These are phyloP conservation scores for Tenebrio molitor DNA, from an alignment of 1,140 invertebrate species.

Conservation along the genomic window DNA sequence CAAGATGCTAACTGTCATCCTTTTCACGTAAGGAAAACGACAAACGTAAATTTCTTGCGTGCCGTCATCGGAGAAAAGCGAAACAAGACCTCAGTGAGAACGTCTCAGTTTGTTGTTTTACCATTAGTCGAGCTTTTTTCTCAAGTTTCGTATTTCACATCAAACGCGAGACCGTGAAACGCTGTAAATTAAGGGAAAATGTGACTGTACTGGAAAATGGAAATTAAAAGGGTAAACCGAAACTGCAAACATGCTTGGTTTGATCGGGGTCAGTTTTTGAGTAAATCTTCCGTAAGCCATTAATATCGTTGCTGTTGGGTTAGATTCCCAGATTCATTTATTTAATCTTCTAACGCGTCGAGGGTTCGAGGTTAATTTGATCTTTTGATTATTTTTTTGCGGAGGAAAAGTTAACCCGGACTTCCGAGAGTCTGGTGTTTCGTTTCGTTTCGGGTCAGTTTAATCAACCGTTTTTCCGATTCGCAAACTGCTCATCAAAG, in stretches of 20 bases:
- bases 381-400: background rate
- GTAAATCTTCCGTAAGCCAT: too few species aligned
- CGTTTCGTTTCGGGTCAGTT: background rate
- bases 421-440: background rate
- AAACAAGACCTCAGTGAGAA: too few species aligned
- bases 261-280: background rate
- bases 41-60: too few species aligned
- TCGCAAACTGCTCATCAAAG: background rate
- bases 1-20: too few species aligned
- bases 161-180: too few species aligned
- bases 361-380: background rate
- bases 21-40: too few species aligned
- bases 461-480: background rate
- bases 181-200: slow-evolving; percentile 2
- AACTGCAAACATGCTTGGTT: background rate
- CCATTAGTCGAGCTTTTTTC: slow-evolving; percentile 1
- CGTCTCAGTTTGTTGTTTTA: background rate
- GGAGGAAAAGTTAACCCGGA: background rate
- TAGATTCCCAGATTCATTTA: background rate
- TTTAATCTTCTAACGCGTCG: background rate
- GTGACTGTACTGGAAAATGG: too few species aligned
- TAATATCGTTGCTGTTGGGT: background rate
- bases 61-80: background rate
- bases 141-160: slow-evolving; percentile 16
- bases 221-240: background rate